These are phyloP conservation scores for Theretra japonica DNA, from an alignment of 2,888 invertebrate genomes.

Conservation along the genomic window DNA sequence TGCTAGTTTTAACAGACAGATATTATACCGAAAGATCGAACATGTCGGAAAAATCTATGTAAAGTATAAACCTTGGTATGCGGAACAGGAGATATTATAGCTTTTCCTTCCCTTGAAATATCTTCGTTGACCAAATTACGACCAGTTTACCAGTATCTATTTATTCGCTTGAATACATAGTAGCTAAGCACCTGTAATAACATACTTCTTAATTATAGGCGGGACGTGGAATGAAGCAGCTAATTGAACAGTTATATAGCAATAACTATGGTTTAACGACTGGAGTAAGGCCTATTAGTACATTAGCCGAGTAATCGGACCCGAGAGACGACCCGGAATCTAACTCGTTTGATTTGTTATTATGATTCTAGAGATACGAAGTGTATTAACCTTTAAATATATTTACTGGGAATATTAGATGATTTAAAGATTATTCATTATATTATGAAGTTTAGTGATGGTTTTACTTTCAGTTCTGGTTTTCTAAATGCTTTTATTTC, in stretches of 20 bases:
- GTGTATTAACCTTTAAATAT: neutral
- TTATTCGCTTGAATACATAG: neutral
- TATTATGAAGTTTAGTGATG: too few relatives aligned
- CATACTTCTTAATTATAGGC: slow-evolving; percentile 7
- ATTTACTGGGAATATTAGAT: too few relatives aligned
- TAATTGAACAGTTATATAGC: slow-evolving; percentile 24
- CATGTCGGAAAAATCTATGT: too few relatives aligned
- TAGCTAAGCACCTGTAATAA: neutral
- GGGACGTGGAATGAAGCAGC: slow-evolving; percentile 13
- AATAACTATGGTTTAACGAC: slow-evolving; percentile 24
- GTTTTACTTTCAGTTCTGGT: too few relatives aligned
- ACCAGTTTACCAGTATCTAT: neutral
- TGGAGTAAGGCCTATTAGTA: slow-evolving; percentile 17
- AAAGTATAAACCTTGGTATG: too few relatives aligned
- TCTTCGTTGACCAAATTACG: too few relatives aligned
- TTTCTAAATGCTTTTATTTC: too few relatives aligned
- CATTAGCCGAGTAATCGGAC: slow-evolving; percentile 22
- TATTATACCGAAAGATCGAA: too few relatives aligned
- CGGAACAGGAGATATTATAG: too few relatives aligned
- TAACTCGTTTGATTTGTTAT: slow-evolving; percentile 10
- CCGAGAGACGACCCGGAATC: slow-evolving; percentile 21
- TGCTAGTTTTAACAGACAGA: too few relatives aligned
- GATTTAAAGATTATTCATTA: too few relatives aligned
- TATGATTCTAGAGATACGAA: neutral
- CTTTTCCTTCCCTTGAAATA: too few relatives aligned